Evolutionary conservation across 2,888 invertebrate species (phyloP), one percentile per base, ranked within the genome.

Genomic region (Helleia helle): DNA sequence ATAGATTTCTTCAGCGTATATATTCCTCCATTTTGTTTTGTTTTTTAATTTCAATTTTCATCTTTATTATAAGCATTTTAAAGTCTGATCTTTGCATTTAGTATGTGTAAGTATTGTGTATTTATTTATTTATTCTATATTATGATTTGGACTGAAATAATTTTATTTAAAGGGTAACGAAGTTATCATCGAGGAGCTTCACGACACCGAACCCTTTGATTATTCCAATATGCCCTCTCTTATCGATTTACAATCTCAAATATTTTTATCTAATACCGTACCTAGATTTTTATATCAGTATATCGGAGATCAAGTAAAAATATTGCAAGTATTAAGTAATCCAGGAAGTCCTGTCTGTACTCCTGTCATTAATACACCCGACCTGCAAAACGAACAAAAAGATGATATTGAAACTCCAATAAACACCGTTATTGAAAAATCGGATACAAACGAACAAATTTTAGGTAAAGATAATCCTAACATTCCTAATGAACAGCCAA

Each of bases 101-200:
- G 61, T 74, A 71, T 60, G 46, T 44, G 50, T 54, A 55, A 52
- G 47, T 55, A 44, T 56, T 52, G 41, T 17, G 30, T 50, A 46
- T 54, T 41, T 54, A 54, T 60, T 46, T 50, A 43, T 46, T 52
- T 61, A 14, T 22, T 11, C 8, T 18, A 1, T 56, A 55, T 53
- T 66, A 66, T 70, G 69, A 75, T 74, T 53, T 73, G 77, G 72
- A 80, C 74, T 68, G 69, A 73, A 70, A 63, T 56, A 60, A 65
- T 75, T 81, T 75, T 80, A 81, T 81, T 85, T 86, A 75, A 86
- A 86, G 85, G 86, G 70, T 61, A 71, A 67, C 62, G 79, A 80
- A 73, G 76, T 83, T 50, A 73, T 76, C 77, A 76, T 79, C 76
- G 86, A 84, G 69, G 85, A 85, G 70, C 67, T 79, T 55, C 75